These are phyloP conservation scores for Brevimyrus niger DNA, from an alignment of 2,113 vertebrate species.

Conservation along the genomic window DNA sequence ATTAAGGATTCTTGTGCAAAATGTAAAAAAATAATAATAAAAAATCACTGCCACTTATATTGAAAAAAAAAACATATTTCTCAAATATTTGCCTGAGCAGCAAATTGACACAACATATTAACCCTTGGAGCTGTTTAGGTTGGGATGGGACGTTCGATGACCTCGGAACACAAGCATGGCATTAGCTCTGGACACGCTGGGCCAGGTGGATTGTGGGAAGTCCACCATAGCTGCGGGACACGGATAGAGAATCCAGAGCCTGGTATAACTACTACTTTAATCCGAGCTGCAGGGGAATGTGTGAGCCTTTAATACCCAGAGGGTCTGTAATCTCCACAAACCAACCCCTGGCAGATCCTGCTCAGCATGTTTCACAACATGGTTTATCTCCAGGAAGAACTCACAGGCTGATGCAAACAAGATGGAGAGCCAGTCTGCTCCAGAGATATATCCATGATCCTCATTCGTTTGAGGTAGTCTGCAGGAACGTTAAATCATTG, in stretches of 20 bases:
- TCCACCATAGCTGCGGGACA: constrained; percentile 2
- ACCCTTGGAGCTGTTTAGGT: neutral
- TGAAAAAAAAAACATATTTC: neutral
- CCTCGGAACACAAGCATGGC: constrained; percentile 36
- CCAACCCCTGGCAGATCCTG: constrained; percentile 11
- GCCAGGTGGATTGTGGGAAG: constrained; percentile 32
- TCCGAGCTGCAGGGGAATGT: neutral
- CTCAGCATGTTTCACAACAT: neutral
- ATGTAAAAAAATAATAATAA: neutral
- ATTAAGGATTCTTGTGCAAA: neutral
- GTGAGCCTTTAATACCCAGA: constrained; percentile 4
- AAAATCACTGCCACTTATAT: neutral
- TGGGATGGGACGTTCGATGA: constrained; percentile 36
- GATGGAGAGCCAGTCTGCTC: neutral
- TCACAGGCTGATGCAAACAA: constrained; percentile 8
- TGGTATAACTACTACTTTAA: constrained; percentile 18
- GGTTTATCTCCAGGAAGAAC: neutral
- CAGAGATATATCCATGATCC: neutral
- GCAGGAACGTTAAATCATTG: neutral
- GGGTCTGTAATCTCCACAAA: neutral
- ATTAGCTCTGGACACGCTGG: constrained; percentile 32
- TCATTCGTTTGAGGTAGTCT: neutral
- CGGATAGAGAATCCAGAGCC: neutral
- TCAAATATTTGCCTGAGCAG: neutral
- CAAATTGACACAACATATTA: neutral